phyloP scores from a whole-genome alignment of 2,797 vertebrate species.

The Babyrousa celebensis region DNA sequence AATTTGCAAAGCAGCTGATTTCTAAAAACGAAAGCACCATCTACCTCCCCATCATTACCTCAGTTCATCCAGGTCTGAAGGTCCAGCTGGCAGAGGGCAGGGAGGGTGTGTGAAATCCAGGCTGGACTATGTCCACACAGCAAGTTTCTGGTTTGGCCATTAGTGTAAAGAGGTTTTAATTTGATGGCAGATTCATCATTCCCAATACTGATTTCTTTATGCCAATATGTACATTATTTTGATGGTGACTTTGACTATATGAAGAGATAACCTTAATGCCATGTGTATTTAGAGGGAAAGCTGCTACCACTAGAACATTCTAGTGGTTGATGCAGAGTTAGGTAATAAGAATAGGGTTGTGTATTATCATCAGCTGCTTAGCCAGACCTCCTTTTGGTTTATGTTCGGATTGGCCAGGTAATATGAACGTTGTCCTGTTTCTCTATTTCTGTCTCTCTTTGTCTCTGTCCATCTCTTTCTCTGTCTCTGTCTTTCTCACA shows the following conservation, averaged over 20 bases:
- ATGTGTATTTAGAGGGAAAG: background rate
- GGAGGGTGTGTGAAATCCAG: background rate
- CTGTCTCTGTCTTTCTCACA: no score
- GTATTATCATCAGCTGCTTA: background rate
- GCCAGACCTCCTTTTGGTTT: background rate
- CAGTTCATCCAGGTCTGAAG: background rate
- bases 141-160: background rate
- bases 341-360: background rate
- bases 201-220: background rate
- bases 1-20: background rate
- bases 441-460: no score
- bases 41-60: fast-evolving
- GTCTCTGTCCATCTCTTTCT: fast-evolving
- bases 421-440: background rate
- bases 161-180: background rate
- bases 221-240: background rate
- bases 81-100: background rate
- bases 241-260: background rate
- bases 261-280: background rate
- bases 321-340: background rate
- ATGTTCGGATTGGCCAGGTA: background rate
- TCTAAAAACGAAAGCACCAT: fast-evolving
- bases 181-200: background rate
- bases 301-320: background rate
- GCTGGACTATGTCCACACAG: background rate